A percentile compares a stretch with the other conserved stretches of the same genome.
Conservation (phyloP, 2,113 vertebrate genomes). For the Lichenostomus cassidix region DNA sequence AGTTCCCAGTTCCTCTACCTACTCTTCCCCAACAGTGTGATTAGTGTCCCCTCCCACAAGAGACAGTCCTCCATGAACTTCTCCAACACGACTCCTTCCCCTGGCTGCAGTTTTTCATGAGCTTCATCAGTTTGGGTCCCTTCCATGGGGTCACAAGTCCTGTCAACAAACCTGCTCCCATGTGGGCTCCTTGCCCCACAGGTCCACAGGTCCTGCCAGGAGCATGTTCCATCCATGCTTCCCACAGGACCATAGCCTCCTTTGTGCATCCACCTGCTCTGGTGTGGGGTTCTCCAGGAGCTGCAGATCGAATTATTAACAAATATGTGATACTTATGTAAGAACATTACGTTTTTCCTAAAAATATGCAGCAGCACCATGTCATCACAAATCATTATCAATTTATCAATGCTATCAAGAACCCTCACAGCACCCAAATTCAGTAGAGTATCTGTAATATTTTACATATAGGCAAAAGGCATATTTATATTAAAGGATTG, state of each 20-base stretch:
- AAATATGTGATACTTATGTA: not conserved
- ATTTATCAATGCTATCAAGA: not conserved
- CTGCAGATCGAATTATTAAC: not conserved
- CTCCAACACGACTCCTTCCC: not conserved
- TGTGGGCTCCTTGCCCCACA: rapidly evolving
- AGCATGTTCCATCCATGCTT: not conserved
- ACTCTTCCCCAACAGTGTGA: not conserved
- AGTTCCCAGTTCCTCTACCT: not conserved
- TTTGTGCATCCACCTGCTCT: not conserved
- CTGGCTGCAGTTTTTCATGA: not conserved
- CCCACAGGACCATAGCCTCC: not conserved
- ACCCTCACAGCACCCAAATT: not conserved
- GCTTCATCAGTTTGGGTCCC: not conserved
- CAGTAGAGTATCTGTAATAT: not conserved
- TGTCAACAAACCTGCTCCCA: not conserved
- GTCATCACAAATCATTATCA: not conserved
- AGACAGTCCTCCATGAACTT: not conserved
- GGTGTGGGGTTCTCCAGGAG: not conserved
- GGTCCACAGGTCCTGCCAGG: not conserved
- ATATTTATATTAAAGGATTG: not conserved
- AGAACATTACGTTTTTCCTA: not conserved
- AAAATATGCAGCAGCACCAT: not conserved
- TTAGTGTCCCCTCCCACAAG: not conserved
- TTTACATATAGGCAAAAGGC: not conserved
- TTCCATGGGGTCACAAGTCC: not conserved